These are phyloP conservation scores for Podargus strigoides DNA, from an alignment of 2,797 vertebrate species.

Conservation along the genomic window DNA sequence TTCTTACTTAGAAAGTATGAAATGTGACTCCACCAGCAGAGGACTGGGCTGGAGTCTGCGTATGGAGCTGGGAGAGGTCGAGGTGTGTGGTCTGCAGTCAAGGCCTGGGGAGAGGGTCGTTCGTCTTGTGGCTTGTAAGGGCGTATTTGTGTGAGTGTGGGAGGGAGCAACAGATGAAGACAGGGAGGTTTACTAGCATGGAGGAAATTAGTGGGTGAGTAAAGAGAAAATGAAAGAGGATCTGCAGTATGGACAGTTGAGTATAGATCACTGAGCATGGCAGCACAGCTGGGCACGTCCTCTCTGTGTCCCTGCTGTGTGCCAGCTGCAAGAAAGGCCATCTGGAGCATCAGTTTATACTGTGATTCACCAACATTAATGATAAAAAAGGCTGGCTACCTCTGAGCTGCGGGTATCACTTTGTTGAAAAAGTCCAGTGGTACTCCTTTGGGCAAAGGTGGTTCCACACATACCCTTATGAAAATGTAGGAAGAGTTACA, in stretches of 20 bases:
- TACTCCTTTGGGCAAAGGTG: background rate
- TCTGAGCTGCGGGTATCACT: background rate
- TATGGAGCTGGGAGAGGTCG: background rate
- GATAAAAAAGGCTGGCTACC: background rate
- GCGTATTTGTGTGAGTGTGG: background rate
- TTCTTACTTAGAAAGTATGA: background rate
- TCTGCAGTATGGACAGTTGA: background rate
- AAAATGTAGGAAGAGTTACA: background rate
- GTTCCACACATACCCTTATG: background rate
- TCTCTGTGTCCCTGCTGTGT: background rate
- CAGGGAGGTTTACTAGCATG: background rate
- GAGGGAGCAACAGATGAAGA: background rate
- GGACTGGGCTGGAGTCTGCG: accelerated
- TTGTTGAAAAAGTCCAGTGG: background rate
- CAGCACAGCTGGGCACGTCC: background rate
- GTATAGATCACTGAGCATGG: background rate
- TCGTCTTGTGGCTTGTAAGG: background rate
- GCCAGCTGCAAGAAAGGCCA: background rate
- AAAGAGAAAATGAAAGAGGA: background rate
- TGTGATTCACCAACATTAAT: background rate
- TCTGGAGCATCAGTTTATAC: background rate
- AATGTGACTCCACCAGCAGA: background rate
- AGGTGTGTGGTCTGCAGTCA: background rate
- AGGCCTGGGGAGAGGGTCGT: background rate
- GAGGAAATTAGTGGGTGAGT: background rate